Evolutionary conservation across 2,888 invertebrate species (phyloP), one percentile per base, ranked within the genome.

Genomic region (Cepaea hortensis): DNA sequence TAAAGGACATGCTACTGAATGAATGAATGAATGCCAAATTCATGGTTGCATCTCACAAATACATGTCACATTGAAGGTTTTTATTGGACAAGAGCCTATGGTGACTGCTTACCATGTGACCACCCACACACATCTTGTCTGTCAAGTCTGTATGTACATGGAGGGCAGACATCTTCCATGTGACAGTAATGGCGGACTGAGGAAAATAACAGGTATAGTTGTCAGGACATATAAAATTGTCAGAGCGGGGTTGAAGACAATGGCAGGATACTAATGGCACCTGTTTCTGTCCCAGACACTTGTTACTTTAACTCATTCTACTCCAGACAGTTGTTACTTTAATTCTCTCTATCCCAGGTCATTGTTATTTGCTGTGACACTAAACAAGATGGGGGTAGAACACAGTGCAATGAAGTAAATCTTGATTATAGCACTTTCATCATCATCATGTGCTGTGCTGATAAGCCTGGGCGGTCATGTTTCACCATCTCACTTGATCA

Each of bases 101-200:
- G 13, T 6, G 13, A n/a, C n/a, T 35, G 35, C 90, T 87, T 91
- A 96, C 96, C 95, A 97, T 97, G 93, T 97, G 97, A 9, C 96
- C 95, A 23, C 97, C 97, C 93, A 96, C 96, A 93, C 98, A 98
- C 95, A 96, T 96, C 93, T 97, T 97, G 88, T 96, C 96, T n/a
- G 97, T 97, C 87, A 98, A 96, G 88, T 97, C 96, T 81, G 97
- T 97, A 95, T 81, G 97, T 97, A 95, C 98, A 97, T 4, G 98
- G 97, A 20, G 98, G 97, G 93, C 98, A 97, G 5, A 89, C 95
- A 0, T 95, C 93, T 46, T 96, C 96, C 88, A 95, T 95, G 95
- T 99, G 98, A 95, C 99, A 98, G 88, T 96, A 96, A 95, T 98
- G 98, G 92, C 96, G 96, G 5, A 97, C 97, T 93, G 91, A 72